phyloP scores from a whole-genome alignment of 2,797 vertebrate species.

The Acrossocheilus wenchowensis region DNA sequence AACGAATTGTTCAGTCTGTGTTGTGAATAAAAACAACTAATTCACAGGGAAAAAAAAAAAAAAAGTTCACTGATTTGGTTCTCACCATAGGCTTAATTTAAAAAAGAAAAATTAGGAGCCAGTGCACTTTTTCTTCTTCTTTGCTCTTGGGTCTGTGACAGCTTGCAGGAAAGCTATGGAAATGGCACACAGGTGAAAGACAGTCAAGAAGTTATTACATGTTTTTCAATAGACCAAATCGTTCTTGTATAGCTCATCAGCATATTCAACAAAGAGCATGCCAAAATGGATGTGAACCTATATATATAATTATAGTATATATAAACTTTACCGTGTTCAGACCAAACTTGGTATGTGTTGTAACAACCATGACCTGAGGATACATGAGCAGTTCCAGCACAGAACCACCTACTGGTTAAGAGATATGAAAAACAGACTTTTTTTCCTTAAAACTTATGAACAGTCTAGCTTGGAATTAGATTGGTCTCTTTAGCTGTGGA shows the following conservation, averaged over 20 bases:
- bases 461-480: not conserved
- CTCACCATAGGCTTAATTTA: not conserved
- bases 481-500: not conserved
- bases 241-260: not conserved
- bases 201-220: not conserved
- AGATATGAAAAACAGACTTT: not conserved
- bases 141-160: not conserved
- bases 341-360: not conserved
- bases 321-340: not conserved
- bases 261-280: not conserved
- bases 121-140: not conserved
- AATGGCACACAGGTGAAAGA: not conserved
- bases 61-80: not conserved
- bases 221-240: not conserved
- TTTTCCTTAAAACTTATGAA: not conserved
- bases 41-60: not conserved
- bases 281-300: not conserved
- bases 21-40: constrained; percentile 2
- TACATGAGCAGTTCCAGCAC: not conserved
- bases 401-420: not conserved
- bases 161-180: not conserved
- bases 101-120: not conserved
- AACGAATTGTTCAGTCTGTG: not conserved
- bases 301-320: not conserved
- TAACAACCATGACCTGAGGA: not conserved